phyloP scores from a whole-genome alignment of 1,140 invertebrate species.

The Drosophila prosaltans region DNA sequence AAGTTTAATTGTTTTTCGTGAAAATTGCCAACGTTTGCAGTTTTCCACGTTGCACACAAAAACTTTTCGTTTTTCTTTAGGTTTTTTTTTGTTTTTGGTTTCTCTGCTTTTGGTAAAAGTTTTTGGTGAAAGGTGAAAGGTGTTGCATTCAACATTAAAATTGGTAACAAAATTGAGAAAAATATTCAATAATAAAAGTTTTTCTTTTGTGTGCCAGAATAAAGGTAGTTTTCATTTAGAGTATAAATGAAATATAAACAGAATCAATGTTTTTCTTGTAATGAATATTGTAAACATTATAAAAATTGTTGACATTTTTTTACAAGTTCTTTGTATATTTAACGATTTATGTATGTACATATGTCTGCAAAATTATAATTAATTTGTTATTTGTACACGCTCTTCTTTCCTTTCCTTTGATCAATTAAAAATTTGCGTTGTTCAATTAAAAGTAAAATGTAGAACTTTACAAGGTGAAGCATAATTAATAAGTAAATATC shows the following conservation, averaged over 20 bases:
- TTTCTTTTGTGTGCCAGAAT: not conserved
- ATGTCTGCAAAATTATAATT: too few species aligned
- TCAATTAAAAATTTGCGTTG: too few species aligned
- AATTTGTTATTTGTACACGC: too few species aligned
- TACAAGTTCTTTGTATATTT: too few species aligned
- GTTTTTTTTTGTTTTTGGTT: not conserved
- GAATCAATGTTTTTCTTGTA: not conserved
- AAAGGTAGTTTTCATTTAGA: not conserved
- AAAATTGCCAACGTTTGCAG: slow-evolving; percentile 61
- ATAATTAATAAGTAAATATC: too few species aligned
- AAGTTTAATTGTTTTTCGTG: slow-evolving; percentile 75
- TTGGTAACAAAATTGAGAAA: not conserved
- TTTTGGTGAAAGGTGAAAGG: slow-evolving; percentile 42
- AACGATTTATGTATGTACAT: too few species aligned
- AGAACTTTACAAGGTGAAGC: too few species aligned
- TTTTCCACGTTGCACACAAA: slow-evolving; percentile 48
- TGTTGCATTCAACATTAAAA: slow-evolving; percentile 28
- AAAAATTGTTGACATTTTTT: too few species aligned
- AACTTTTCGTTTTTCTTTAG: slow-evolving; percentile 44
- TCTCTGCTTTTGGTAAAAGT: slow-evolving; percentile 21
- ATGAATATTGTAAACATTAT: not conserved
- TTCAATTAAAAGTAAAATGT: too few species aligned
- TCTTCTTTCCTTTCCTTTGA: too few species aligned
- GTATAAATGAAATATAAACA: not conserved
- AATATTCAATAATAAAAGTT: slow-evolving; percentile 18